A percentile compares a stretch with the other conserved stretches of the same genome.
phyloP scores from a whole-genome alignment of 2,797 vertebrate genomes.

The Sebastes minor region DNA sequence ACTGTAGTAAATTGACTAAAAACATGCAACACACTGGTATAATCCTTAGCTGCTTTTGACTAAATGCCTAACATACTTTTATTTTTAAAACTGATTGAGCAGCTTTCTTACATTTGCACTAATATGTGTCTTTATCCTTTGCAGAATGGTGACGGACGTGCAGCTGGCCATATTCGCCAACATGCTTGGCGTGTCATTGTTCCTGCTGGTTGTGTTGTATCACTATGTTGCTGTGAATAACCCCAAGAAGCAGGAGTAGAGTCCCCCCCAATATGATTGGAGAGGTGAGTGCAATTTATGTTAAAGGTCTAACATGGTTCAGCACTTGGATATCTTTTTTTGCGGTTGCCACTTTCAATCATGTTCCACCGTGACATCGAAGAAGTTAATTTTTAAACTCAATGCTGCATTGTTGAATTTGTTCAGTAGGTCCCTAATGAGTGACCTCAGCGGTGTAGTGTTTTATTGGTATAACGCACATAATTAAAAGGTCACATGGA shows the following conservation, averaged over 20 bases:
- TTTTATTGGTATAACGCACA: too few relatives aligned
- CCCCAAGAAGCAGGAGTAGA: constrained; percentile 93
- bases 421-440: background rate
- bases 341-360: background rate
- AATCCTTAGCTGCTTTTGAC: background rate
- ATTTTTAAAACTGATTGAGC: background rate
- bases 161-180: constrained; percentile 98
- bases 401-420: background rate
- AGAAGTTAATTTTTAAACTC: background rate
- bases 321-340: background rate
- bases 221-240: constrained; percentile 99
- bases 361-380: background rate
- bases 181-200: constrained; percentile 96
- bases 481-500: background rate
- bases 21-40: background rate
- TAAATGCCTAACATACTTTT: background rate
- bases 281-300: constrained; percentile 38
- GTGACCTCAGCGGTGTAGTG: background rate
- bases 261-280: background rate
- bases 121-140: background rate
- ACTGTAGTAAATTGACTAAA: background rate
- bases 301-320: background rate
- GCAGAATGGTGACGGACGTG: constrained; percentile 97
- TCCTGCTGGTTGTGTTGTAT: constrained; percentile 94
- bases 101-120: too few relatives aligned